A percentile compares a stretch with the other conserved stretches of the same genome.
Evolutionary conservation across 2,113 vertebrate genomes (phyloP).

Genomic region (Mesitornis unicolor): DNA sequence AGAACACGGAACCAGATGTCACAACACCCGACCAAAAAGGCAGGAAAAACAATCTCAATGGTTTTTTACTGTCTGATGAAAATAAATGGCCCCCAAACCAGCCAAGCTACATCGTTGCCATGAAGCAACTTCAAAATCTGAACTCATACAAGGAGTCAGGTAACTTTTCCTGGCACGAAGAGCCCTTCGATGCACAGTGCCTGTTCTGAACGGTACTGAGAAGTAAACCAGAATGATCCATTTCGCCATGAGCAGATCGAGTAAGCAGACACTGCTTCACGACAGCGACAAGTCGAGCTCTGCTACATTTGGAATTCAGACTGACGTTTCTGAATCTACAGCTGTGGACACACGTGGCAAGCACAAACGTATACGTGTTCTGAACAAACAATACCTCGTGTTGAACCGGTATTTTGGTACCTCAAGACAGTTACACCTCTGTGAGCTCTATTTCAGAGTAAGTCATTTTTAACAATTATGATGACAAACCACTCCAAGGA

Average conservation of each 20-base stretch:
- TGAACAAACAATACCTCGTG: background rate
- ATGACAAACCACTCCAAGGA: background rate
- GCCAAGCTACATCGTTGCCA: background rate
- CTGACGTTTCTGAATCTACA: background rate
- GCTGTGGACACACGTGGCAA: background rate
- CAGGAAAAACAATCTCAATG: background rate
- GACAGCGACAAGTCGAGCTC: background rate
- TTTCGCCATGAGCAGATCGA: background rate
- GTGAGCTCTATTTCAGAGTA: background rate
- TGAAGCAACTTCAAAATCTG: background rate
- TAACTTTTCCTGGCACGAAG: background rate
- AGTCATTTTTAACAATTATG: background rate
- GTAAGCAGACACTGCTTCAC: background rate
- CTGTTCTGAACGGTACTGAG: background rate
- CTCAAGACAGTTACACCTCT: background rate
- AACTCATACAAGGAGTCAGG: background rate
- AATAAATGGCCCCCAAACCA: background rate
- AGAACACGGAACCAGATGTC: background rate
- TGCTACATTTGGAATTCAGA: background rate
- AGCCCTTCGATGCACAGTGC: background rate
- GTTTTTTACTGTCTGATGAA: background rate
- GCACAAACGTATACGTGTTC: accelerated
- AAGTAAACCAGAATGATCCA: background rate
- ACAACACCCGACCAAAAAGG: background rate
- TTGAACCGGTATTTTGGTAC: background rate